Base-by-base conservation (phyloP, 2,113 vertebrate genomes). In the Phalacrocorax pelagicus region DNA sequence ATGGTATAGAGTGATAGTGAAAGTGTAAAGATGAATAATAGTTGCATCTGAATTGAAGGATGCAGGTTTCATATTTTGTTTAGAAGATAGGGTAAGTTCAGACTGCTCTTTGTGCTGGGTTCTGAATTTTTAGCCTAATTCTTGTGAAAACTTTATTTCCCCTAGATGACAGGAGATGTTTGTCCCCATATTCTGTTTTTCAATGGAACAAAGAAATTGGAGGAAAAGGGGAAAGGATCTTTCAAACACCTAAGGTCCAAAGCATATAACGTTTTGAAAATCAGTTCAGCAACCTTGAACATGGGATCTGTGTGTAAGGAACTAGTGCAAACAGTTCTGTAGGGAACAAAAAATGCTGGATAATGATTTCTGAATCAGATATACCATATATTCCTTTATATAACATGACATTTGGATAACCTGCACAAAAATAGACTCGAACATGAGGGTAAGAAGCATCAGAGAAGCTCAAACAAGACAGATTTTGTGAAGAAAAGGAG, bases 161-260 rank as follows among this genome's bases (percentile, higher is more conserved):
- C 5, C 4, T 21, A 75, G 47, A 63, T 63, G n/a, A 61, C 14
- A 83, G 51, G 59, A 83, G n/a, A 58, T 81, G 3, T 65, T 93
- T 86, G 32, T 26, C 42, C 30, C 85, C 62, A 52, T 15, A 38
- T 85, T 82, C 15, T 73, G 5, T 20, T 85, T 88, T 79, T 49
- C 44, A 77, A 22, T 32, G 13, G 36, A 95, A 19, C 8, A 91
- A 90, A 67, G 16, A 61, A 77, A 80, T 36, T 57, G 17, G 30
- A 70, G 38, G 40, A 81, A 11, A 15, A 54, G 30, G 38, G 62
- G 46, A 67, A 63, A 66, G 30, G 34, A 61, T 75, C 61, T 92
- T 94, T 87, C 44, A 92, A 74, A 73, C 24, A 75, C 38, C 57
- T 69, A 65, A 52, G 54, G 88, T 59, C 34, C 62, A 84, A 89